Conservation (phyloP, 1,140 invertebrate genomes). For the Campoletis sonorensis region DNA sequence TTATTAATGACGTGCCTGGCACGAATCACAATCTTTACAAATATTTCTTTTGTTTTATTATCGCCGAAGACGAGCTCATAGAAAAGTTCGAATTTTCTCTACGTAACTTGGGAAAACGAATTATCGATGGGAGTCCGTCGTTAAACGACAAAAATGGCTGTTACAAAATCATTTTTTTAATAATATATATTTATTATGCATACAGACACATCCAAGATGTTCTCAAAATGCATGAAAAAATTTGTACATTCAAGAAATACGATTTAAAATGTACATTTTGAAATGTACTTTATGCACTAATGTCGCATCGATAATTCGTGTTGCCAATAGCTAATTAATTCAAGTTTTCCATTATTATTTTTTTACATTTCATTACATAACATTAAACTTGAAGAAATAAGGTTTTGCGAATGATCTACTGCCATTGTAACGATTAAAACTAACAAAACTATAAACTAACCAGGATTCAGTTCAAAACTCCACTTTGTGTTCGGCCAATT, state of each 20-base stretch:
- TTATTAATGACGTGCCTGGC: neutral
- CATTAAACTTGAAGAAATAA: neutral
- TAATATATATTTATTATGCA: no score
- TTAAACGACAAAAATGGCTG: neutral
- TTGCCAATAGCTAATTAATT: no score
- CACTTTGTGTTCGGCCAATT: no score
- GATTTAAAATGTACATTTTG: no score
- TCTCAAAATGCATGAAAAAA: no score
- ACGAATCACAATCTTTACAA: neutral
- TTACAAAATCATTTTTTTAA: neutral
- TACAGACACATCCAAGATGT: no score
- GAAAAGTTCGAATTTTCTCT: neutral
- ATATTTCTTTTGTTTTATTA: conserved; percentile 35
- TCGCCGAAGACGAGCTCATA: neutral
- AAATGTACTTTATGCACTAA: no score
- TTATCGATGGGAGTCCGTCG: neutral
- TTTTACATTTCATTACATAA: neutral
- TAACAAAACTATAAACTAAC: neutral
- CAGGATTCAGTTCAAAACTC: no score
- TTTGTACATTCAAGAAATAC: no score
- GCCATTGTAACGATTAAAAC: conserved; percentile 40
- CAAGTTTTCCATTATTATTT: no score
- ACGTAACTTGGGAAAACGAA: neutral
- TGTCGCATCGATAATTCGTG: no score
- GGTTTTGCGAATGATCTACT: conserved; percentile 1